These are phyloP conservation scores for Notospermus geniculatus DNA, from an alignment of 1,140 invertebrate genomes.

Conservation along the genomic window DNA sequence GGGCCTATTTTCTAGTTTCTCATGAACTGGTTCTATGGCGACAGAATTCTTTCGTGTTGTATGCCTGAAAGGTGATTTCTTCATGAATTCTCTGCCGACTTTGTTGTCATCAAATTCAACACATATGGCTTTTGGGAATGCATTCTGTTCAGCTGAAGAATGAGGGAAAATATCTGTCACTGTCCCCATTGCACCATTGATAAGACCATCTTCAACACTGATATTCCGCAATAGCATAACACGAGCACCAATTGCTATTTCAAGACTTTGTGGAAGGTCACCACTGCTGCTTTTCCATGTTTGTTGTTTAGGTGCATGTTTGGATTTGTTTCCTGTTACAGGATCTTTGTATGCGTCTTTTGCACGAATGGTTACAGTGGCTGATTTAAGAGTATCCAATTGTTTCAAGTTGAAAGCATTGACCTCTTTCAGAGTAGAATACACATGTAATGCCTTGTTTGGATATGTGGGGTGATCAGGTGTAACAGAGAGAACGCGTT, in stretches of 20 bases:
- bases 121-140: constrained; percentile 6
- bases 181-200: constrained; percentile 13
- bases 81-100: neutral
- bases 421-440: constrained; percentile 12
- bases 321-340: constrained; percentile 3
- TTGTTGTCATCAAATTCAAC: constrained; percentile 16
- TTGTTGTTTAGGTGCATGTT: neutral
- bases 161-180: too few relatives aligned
- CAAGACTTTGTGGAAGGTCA: neutral
- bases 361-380: neutral
- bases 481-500: neutral
- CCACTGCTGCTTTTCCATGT: neutral
- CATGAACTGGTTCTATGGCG: neutral
- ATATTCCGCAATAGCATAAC: constrained; percentile 18
- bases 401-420: constrained; percentile 9
- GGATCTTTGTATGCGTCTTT: neutral
- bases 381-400: neutral
- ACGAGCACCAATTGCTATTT: constrained; percentile 13
- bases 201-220: constrained; percentile 12
- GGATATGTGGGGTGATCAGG: neutral
- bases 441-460: constrained; percentile 10
- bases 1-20: neutral
- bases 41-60: too few relatives aligned
- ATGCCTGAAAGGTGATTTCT: too few relatives aligned
- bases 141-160: too few relatives aligned